Base-by-base conservation (phyloP, 2,888 invertebrate species). In the Seira musarum region DNA sequence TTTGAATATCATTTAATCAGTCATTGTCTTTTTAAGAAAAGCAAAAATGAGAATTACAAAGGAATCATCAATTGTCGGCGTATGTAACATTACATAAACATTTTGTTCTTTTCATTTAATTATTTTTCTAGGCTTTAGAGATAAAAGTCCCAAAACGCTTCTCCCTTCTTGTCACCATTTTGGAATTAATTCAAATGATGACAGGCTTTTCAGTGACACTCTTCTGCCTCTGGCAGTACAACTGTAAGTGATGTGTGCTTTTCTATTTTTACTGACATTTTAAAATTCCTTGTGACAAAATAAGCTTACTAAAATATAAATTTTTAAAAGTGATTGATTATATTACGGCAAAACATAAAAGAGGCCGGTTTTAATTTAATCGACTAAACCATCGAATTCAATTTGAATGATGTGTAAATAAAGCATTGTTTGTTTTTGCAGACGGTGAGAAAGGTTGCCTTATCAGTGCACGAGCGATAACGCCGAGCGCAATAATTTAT, bases 141-240 rank as follows among this genome's bases (percentile, higher is more conserved):
- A 25, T 82, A 3, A 80, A 83, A 75, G 80, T 84, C 0, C 82
- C 82, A 1, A 73, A 80, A 15, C 35, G 67, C 22, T 53, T 82
- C 46, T 77, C 79, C 8, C 40, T 82, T 3, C 70, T 81, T 25
- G 82, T 84, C 6, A 82, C 81, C 1, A 53, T 84, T 5, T 21
- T 82, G 15, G 82, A 84, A 46, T 25, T 84, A 8, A 60, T 81
- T 61, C 84, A 84, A 70, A 84, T 82, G 84, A 53, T 82, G 10
- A 35, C 76, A 0, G 84, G 84, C 60, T 70, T 84, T n/a, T 61
- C 67, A 10, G 66, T 81, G 2, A 84, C 82, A 8, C 30, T 79
- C 2, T 84, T 67, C 49, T 79, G 80, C 15, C 57, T 82, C 17
- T 80, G 75, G 64, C 73, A 83, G 35, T 72, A 81, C 60, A 63